Evolutionary conservation across 2,113 vertebrate species (phyloP).

Genomic region (Pteropus alecto): DNA sequence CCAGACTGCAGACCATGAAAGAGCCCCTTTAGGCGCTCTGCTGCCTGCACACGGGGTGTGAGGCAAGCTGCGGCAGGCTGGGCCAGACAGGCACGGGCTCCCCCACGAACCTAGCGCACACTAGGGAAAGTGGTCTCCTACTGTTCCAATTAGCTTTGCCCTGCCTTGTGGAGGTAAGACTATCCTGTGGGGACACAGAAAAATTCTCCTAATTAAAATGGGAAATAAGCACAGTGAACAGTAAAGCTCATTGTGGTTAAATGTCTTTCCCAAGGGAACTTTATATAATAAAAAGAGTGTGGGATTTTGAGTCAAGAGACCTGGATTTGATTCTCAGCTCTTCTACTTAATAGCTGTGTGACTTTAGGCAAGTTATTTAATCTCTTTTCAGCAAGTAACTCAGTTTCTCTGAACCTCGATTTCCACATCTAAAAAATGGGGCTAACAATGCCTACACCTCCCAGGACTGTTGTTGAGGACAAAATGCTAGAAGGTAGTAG

Average conservation of each 20-base stretch:
- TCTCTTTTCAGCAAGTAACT: background rate
- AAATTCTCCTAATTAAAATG: constrained; percentile 48
- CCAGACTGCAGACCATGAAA: background rate
- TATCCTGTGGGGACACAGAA: background rate
- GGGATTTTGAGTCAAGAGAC: constrained; percentile 60
- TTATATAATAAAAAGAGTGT: constrained; percentile 12
- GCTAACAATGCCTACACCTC: background rate
- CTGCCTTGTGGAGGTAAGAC: background rate
- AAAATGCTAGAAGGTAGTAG: background rate
- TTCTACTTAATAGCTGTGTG: background rate
- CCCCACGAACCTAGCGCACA: background rate
- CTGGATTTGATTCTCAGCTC: constrained; percentile 27
- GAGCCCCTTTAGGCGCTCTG: background rate
- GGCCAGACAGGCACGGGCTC: background rate
- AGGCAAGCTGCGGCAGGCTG: background rate
- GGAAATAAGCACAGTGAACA: constrained; percentile 79
- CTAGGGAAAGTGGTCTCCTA: background rate
- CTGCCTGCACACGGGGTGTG: background rate
- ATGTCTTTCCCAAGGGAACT: constrained; percentile 39
- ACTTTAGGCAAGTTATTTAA: background rate
- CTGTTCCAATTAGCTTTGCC: constrained; percentile 32
- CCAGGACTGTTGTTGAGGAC: background rate
- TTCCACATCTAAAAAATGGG: constrained; percentile 28
- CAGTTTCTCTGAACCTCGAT: constrained; percentile 17
- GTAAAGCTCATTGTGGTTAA: constrained; percentile 48